phyloP scores from a whole-genome alignment of 1,140 invertebrate genomes.

The Antheraea pernyi region DNA sequence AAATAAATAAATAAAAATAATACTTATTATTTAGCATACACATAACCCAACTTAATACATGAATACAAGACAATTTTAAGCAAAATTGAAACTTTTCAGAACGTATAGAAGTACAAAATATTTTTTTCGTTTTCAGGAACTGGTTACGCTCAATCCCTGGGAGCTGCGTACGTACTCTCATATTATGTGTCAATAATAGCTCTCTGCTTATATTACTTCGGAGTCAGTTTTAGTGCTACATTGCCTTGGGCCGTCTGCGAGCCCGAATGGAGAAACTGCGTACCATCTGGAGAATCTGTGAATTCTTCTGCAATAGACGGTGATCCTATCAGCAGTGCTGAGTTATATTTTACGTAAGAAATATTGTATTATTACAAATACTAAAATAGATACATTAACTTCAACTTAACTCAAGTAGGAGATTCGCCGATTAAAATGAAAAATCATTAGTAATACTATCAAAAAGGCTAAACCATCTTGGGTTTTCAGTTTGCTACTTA shows the following conservation, averaged over 20 bases:
- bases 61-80: no score
- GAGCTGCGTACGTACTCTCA: conserved; percentile 85
- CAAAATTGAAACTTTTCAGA: no score
- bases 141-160: conserved; percentile 86
- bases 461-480: no score
- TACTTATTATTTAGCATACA: neutral
- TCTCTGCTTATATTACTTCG: conserved; percentile 84
- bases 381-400: no score
- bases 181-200: conserved; percentile 88
- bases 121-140: conserved; percentile 80
- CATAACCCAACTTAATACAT: neutral
- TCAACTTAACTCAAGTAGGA: no score
- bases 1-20: no score
- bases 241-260: conserved; percentile 86
- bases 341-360: conserved; percentile 67
- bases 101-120: neutral
- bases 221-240: conserved; percentile 81
- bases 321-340: conserved; percentile 59
- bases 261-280: conserved; percentile 80
- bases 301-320: conserved; percentile 36
- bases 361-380: no score
- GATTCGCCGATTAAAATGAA: no score
- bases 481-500: no score
- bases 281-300: conserved; percentile 48
- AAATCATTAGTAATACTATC: no score